Base-by-base conservation (phyloP, 1,140 invertebrate genomes). In the Drosophila leontia region DNA sequence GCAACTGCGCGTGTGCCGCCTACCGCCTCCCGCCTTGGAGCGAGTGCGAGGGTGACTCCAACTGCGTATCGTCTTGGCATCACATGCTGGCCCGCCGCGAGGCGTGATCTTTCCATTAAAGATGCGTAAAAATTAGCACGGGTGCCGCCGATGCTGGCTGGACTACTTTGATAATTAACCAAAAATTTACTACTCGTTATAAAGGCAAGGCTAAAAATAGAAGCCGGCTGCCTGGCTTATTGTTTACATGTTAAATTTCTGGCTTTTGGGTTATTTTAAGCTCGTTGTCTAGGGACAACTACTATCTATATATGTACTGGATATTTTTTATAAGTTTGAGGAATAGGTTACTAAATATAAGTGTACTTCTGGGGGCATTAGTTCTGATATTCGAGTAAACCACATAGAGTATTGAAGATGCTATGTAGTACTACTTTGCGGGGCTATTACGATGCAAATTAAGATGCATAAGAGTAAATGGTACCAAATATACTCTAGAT, bases 71-170 rank as follows among this genome's bases (percentile, higher is more conserved):
- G 69, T 61, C 44, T 57, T 50, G 37, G 35, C 42, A 71, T 81
- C 72, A 71, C 79, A 80, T 80, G 78, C 32, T 60, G 71, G 45
- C 19, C 44, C 15, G 19, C 15, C 23, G 17, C 41, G 13, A 62
- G 42, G 55, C 78, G 79, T 81, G 78, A 71, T 71, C 35, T 42
- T 41, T 55, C 45, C 58, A 78, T 78, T 71, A 63, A 45, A 48
- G 51, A 59, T 78, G 75, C 59, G 59, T 82, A 64, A 60, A 58
- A 77, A 64, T 81, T 81, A 76, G 56, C 78, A 76, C 56, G 32
- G 39, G 8, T 39, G 19, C n/a, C 29, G 35, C n/a, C 29, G 4
- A 50, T 44, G 32, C 41, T 57, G 45, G 41, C 42, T 75, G 75
- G 34, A 76, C 72, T 65, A 76, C 35, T 53, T 61, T 62, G 51